These are phyloP conservation scores for Perccottus glenii DNA, from an alignment of 2,113 vertebrate species.

Conservation along the genomic window DNA sequence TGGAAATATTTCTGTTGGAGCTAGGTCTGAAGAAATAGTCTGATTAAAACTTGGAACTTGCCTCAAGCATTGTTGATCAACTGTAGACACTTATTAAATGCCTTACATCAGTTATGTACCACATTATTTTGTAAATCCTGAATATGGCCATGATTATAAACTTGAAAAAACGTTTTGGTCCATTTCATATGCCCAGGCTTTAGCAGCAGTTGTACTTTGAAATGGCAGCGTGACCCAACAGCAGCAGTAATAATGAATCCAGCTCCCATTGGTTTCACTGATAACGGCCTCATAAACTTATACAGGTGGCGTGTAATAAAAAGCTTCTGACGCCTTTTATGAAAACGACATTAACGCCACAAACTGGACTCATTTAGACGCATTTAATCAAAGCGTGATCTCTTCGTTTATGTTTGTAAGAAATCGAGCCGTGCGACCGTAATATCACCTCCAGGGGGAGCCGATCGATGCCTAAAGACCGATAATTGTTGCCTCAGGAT, in stretches of 20 bases:
- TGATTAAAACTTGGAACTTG: too few relatives aligned
- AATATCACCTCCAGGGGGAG: background rate
- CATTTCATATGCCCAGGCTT: too few relatives aligned
- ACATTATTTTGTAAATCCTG: too few relatives aligned
- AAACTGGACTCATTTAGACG: conserved; percentile 1
- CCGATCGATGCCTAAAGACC: conserved; percentile 4
- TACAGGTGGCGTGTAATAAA: conserved; percentile 1
- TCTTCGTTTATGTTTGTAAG: background rate
- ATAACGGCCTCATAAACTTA: background rate
- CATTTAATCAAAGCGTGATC: background rate
- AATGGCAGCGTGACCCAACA: background rate
- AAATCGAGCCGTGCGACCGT: background rate
- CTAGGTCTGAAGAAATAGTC: too few relatives aligned
- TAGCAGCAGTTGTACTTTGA: background rate
- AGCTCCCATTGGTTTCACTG: background rate
- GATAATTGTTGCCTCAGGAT: conserved; percentile 4
- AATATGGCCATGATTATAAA: too few relatives aligned
- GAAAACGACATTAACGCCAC: background rate
- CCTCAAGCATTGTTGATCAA: too few relatives aligned
- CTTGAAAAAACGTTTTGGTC: too few relatives aligned
- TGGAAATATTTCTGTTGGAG: too few relatives aligned
- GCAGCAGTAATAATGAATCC: background rate
- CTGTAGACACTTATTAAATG: too few relatives aligned
- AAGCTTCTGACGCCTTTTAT: background rate
- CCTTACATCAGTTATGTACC: too few relatives aligned